Evolutionary conservation across 2,888 invertebrate species (phyloP), one percentile per base, ranked within the genome.

Genomic region (Ceratothoa steindachneri): DNA sequence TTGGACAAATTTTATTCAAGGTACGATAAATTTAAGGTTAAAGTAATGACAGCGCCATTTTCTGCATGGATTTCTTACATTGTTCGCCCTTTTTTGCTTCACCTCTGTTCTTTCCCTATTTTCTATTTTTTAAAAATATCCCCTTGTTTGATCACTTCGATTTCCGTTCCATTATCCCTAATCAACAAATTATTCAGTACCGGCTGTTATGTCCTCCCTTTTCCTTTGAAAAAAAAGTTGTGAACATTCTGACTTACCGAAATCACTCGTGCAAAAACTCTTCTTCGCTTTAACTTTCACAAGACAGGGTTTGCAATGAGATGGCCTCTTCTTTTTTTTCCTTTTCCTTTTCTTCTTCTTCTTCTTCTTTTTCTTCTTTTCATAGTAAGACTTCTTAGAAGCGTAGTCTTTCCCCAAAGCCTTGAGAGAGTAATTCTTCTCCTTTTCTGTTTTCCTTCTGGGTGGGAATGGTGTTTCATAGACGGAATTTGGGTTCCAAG

Each of bases 181-280:
- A n/a, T n/a, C n/a, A n/a, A n/a, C n/a, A n/a, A n/a, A n/a, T n/a
- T n/a, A n/a, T n/a, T 19, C 52, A 51, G 19, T 19, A 51, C 52
- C 52, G 52, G 15, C 19, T 51, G 1, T 51, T 19, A 3, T n/a
- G 19, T 51, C 52, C 2, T 51, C 19, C 52, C 64, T 55, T 7
- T 7, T n/a, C 19, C n/a, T n/a, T n/a, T n/a, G n/a, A n/a, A n/a
- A n/a, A n/a, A n/a, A n/a, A n/a, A n/a, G n/a, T n/a, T n/a, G n/a
- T n/a, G n/a, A n/a, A n/a, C n/a, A n/a, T n/a, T n/a, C n/a, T n/a
- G 67, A 76, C 80, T 81, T 78, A 82, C 82, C 82, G 69, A 82
- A 81, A 75, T 82, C 82, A 72, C 81, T 82, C n/a, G 74, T 64
- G 68, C 82, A 82, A 73, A 82, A 82, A 72, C 81, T 80, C n/a